phyloP scores from a whole-genome alignment of 2,113 vertebrate species.

The Clarias batrachus region DNA sequence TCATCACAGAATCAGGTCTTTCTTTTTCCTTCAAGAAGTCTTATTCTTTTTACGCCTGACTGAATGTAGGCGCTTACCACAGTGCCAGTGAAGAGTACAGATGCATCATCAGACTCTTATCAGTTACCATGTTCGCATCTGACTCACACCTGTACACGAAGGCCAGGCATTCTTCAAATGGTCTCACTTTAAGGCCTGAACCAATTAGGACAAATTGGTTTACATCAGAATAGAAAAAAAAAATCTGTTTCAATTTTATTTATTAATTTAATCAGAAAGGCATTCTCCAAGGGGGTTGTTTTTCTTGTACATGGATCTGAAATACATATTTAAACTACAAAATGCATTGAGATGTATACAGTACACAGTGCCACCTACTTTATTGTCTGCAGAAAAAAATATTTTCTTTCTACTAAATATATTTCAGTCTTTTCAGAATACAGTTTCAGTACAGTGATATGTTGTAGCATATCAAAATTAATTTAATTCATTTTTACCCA shows the following conservation, averaged over 20 bases:
- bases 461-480: neutral
- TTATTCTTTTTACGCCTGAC: neutral
- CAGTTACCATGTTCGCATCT: constrained; percentile 29
- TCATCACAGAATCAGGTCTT: neutral
- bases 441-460: neutral
- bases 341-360: neutral
- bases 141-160: constrained; percentile 33
- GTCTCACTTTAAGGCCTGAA: constrained; percentile 26
- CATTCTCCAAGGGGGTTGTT: too few species aligned
- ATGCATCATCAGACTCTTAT: constrained; percentile 33
- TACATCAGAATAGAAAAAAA: neutral
- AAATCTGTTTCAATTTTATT: too few species aligned
- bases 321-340: too few species aligned
- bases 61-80: constrained; percentile 20
- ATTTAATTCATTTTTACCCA: neutral
- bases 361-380: neutral
- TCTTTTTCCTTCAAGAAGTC: neutral
- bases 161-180: constrained; percentile 29
- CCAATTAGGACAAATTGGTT: neutral
- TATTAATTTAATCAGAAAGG: too few species aligned
- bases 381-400: neutral
- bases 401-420: neutral
- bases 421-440: neutral
- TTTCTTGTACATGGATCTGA: too few species aligned
- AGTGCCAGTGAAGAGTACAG: constrained; percentile 40